Conservation (phyloP, 2,113 vertebrate genomes). For the Lonchura striata region DNA sequence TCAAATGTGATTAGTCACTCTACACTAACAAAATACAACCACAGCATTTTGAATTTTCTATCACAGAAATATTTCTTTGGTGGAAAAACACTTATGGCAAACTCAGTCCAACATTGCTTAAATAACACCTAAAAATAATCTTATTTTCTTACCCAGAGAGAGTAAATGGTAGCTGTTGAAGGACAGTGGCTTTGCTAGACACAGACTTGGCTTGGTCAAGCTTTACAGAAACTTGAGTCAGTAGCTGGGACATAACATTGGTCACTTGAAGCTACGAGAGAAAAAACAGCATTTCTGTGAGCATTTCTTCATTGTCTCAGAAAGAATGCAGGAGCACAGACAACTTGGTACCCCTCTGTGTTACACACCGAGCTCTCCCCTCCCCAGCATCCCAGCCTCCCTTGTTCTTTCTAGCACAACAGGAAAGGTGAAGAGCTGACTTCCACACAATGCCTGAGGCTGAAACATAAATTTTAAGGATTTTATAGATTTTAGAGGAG, state of each 20-base stretch:
- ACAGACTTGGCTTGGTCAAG: slow-evolving; percentile 84
- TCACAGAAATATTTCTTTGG: neutral
- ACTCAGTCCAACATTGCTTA: neutral
- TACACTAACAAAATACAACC: neutral
- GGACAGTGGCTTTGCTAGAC: slow-evolving; percentile 82
- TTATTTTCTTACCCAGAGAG: slow-evolving; percentile 81
- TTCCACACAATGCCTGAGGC: neutral
- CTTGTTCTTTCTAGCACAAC: neutral
- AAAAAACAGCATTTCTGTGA: neutral
- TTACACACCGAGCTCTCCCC: neutral
- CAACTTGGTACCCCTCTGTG: accelerated
- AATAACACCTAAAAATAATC: neutral
- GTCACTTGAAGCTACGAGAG: slow-evolving; percentile 87
- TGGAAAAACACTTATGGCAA: neutral
- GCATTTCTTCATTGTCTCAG: neutral
- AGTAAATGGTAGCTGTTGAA: slow-evolving; percentile 83
- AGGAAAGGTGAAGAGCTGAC: neutral
- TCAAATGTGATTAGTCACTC: accelerated
- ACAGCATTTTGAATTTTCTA: neutral
- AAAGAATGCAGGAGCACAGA: neutral
- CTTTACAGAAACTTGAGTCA: slow-evolving; percentile 86
- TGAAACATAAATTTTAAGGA: too few relatives aligned
- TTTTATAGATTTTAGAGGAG: too few relatives aligned
- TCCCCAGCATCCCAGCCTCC: neutral
- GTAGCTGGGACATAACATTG: slow-evolving; percentile 88